Evolutionary conservation across 2,113 vertebrate species (phyloP), one percentile per base, ranked within the genome.

Genomic region (Nematolebias whitei): DNA sequence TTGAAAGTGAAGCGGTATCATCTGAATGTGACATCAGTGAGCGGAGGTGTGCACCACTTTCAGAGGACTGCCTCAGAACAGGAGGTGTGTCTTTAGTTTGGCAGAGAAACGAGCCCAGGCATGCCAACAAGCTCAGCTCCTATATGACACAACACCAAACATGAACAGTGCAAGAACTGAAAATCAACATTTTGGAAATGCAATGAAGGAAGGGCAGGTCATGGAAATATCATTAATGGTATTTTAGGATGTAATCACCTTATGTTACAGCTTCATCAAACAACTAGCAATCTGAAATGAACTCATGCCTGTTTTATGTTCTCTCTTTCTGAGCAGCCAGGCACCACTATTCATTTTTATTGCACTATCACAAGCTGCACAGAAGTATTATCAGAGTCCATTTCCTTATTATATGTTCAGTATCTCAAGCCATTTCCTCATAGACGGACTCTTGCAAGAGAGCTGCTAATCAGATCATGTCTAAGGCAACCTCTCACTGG

Each of bases 381-480:
- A 71, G 51, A 79, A 60, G 55, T 80, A 51, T 38, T 80, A 70
- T 68, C 68, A 74, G 64, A 83, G 80, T 87, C 79, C 69, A 85
- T 83, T 84, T 80, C 76, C 86, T 93, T 90, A 90, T 93, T 88
- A 84, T 76, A 7, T 41, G 29, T 57, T 50, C 20, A 48, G 71
- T 76, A 75, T 85, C 81, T 75, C 64, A 62, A 76, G 83, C 88
- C 88, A 87, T 93, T 90, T 91, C 83, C 84, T 87, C 40, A 47
- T 78, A 75, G 73, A 80, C 49, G 38, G 68, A 80, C 63, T 66
- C 59, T n/a, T 75, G 78, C 64, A 68, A 74, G 80, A 84, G 73
- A 79, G 80, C 52, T 12, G 65, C 77, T 87, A 93, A 93, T 93
- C 84, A 60, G 86, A 93, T 93, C 86, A 86, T 62, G 84, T 67